phyloP scores from a whole-genome alignment of 1,140 invertebrate genomes.

The Eumaeus atala region DNA sequence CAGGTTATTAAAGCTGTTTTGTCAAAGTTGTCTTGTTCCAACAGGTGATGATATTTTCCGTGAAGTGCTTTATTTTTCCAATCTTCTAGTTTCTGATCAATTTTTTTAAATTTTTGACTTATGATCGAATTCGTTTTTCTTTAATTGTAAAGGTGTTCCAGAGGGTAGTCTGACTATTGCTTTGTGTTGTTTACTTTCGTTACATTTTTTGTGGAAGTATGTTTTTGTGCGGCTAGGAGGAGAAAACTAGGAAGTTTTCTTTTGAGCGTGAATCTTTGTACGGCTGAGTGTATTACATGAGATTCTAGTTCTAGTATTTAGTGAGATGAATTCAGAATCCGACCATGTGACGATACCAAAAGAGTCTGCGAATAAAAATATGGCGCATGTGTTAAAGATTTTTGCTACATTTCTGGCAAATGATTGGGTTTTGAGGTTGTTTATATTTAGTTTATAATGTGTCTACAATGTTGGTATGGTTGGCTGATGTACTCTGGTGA shows the following conservation, averaged over 20 bases:
- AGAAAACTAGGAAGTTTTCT: too few species aligned
- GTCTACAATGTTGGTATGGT: constrained; percentile 2
- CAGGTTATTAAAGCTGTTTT: constrained; percentile 20
- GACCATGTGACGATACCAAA: neutral
- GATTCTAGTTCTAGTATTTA: constrained; percentile 8
- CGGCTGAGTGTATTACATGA: constrained; percentile 4
- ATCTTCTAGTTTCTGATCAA: constrained; percentile 12
- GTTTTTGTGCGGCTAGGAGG: too few species aligned
- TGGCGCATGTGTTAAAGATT: neutral
- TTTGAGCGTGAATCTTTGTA: constrained; percentile 16
- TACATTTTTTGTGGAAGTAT: too few species aligned
- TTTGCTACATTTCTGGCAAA: neutral
- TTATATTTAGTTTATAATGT: constrained; percentile 1
- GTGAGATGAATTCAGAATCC: constrained; percentile 7
- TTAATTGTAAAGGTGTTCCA: constrained; percentile 8
- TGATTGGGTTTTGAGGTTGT: neutral
- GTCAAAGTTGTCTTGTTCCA: constrained; percentile 20
- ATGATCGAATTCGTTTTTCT: constrained; percentile 11
- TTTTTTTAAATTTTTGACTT: constrained; percentile 4
- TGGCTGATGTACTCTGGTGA: neutral
- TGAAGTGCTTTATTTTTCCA: constrained; percentile 17
- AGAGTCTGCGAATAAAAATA: neutral
- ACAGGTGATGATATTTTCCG: constrained; percentile 5
- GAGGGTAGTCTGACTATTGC: constrained; percentile 1
- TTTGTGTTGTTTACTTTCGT: constrained; percentile 16